phyloP scores from a whole-genome alignment of 1,140 invertebrate genomes.

The Samia ricini region DNA sequence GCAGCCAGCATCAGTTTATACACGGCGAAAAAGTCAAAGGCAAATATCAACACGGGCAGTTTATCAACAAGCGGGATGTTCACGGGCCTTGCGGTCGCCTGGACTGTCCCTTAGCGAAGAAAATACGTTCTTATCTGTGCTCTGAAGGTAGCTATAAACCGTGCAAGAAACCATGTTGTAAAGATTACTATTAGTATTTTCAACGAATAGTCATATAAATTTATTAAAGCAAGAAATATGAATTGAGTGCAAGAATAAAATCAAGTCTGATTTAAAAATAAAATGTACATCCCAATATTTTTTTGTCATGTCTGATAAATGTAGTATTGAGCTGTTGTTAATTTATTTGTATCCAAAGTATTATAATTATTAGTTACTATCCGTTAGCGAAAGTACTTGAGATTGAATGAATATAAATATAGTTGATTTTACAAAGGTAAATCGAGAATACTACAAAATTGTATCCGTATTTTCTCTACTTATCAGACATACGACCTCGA shows the following conservation, averaged over 20 bases:
- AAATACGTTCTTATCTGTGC: slow-evolving; percentile 55
- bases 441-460: neutral
- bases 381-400: too few species aligned
- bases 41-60: slow-evolving; percentile 62
- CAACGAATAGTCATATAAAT: neutral
- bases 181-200: slow-evolving; percentile 52
- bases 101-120: slow-evolving; percentile 69
- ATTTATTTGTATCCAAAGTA: too few species aligned
- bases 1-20: slow-evolving; percentile 67
- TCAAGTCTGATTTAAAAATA: neutral
- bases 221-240: neutral
- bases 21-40: slow-evolving; percentile 55
- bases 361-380: too few species aligned
- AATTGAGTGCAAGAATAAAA: neutral
- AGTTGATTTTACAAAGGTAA: neutral
- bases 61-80: slow-evolving; percentile 67
- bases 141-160: slow-evolving; percentile 61
- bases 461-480: neutral
- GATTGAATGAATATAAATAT: neutral
- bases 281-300: neutral
- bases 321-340: neutral
- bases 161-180: slow-evolving; percentile 61
- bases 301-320: too few species aligned
- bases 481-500: neutral
- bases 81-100: slow-evolving; percentile 66